phyloP scores from a whole-genome alignment of 2,888 invertebrate species.

The Mythimna ferrago region DNA sequence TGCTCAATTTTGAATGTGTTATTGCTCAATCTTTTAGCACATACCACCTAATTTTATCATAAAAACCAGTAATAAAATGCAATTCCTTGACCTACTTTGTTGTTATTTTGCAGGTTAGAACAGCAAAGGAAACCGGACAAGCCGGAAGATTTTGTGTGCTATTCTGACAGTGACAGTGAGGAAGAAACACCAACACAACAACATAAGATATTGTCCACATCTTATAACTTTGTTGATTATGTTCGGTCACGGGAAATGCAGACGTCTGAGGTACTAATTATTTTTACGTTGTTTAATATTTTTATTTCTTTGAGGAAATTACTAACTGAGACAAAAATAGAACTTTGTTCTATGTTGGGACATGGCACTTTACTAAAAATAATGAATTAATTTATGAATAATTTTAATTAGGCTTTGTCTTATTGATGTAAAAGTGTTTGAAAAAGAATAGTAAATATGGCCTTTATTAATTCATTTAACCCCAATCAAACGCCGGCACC shows the following conservation, averaged over 20 bases:
- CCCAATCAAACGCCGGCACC: no score
- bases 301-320: not conserved
- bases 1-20: not conserved
- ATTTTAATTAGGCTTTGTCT: no score
- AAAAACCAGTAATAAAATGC: not conserved
- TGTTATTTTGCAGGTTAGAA: constrained; percentile 88
- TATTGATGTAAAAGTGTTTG: no score
- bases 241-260: constrained; percentile 94
- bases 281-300: not conserved
- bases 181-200: constrained; percentile 94
- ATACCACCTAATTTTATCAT: not conserved
- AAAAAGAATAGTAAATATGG: no score
- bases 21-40: constrained; percentile 1
- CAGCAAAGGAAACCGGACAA: constrained; percentile 96
- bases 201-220: constrained; percentile 94
- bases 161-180: constrained; percentile 97
- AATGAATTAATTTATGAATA: no score
- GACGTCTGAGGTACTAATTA: constrained; percentile 90
- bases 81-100: constrained; percentile 35
- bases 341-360: not conserved
- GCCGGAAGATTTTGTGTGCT: constrained; percentile 97
- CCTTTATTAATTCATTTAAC: not conserved
- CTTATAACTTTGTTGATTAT: constrained; percentile 96
- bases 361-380: no score
- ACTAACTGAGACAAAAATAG: not conserved